Percentiles rank a stretch among this genome's conserved stretches.
phyloP scores from a whole-genome alignment of 2,888 invertebrate genomes.

The Leistus spinibarbis region DNA sequence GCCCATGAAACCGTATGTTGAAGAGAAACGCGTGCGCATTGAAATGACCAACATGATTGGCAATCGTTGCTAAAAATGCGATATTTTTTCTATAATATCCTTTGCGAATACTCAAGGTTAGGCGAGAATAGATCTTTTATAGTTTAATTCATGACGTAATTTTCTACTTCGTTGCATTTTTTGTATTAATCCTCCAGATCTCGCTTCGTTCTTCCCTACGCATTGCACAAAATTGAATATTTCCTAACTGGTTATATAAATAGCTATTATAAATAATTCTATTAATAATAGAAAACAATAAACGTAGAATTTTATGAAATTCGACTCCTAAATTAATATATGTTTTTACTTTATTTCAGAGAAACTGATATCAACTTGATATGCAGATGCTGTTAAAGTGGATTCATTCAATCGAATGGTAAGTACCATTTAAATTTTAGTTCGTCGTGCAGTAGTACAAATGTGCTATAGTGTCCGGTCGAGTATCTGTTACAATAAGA shows the following conservation, averaged over 20 bases:
- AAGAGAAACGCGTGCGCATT: neutral
- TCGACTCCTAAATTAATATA: neutral
- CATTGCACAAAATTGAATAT: no score
- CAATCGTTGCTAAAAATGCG: conserved; percentile 33
- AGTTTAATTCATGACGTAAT: conserved; percentile 31
- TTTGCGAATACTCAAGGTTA: conserved; percentile 29
- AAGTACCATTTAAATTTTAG: no score
- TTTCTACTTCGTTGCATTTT: conserved; percentile 14
- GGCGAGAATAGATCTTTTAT: conserved; percentile 17
- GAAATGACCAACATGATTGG: conserved; percentile 11
- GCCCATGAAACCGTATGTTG: neutral
- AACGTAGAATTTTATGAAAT: neutral
- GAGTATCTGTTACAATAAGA: no score
- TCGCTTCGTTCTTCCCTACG: no score
- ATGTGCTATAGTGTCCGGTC: no score
- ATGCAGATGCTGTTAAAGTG: neutral
- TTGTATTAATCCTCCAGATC: neutral
- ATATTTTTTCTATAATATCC: conserved; percentile 23
- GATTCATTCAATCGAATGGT: neutral
- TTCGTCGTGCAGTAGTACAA: no score
- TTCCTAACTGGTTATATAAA: no score
- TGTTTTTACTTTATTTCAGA: neutral
- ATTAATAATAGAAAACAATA: no score
- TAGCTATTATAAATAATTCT: no score
- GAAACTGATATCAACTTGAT: neutral